phyloP scores from a whole-genome alignment of 2,888 invertebrate species.

The Lepidocyrtoides sp. region DNA sequence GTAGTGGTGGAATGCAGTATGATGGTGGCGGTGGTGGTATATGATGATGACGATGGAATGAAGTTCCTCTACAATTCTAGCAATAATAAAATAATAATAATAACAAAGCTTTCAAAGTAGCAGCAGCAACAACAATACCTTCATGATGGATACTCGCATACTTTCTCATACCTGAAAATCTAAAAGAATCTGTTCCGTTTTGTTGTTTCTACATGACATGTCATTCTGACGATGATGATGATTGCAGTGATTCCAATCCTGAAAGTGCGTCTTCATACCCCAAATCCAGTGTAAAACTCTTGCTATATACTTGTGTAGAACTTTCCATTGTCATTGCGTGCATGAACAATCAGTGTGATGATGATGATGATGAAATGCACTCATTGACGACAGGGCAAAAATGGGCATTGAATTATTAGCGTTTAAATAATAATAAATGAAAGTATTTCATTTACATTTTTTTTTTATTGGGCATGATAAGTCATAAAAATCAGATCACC shows the following conservation, averaged over 20 bases:
- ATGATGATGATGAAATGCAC: not conserved
- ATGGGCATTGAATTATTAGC: slow-evolving; percentile 12
- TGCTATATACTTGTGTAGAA: too few relatives aligned
- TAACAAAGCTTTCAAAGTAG: too few relatives aligned
- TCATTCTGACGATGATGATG: slow-evolving; percentile 32
- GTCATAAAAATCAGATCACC: slow-evolving; percentile 55
- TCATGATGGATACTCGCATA: not conserved
- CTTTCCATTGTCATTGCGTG: not conserved
- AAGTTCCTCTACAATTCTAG: slow-evolving; percentile 14
- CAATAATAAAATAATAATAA: slow-evolving; percentile 8
- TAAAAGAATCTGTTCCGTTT: slow-evolving; percentile 28
- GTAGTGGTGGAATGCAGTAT: not conserved
- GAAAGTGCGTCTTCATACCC: too few relatives aligned
- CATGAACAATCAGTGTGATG: not conserved
- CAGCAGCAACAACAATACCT: not conserved
- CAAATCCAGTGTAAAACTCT: too few relatives aligned
- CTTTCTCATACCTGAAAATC: not conserved
- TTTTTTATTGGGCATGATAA: slow-evolving; percentile 36
- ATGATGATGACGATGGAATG: slow-evolving; percentile 40
- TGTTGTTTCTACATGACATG: slow-evolving; percentile 26
- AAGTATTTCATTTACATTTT: slow-evolving; percentile 33
- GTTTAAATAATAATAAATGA: slow-evolving; percentile 11
- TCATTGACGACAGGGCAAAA: not conserved
- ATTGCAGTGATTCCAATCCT: not conserved
- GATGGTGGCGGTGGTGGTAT: slow-evolving; percentile 7